Base-by-base conservation (phyloP, 2,797 vertebrate species). In the Manis javanica region DNA sequence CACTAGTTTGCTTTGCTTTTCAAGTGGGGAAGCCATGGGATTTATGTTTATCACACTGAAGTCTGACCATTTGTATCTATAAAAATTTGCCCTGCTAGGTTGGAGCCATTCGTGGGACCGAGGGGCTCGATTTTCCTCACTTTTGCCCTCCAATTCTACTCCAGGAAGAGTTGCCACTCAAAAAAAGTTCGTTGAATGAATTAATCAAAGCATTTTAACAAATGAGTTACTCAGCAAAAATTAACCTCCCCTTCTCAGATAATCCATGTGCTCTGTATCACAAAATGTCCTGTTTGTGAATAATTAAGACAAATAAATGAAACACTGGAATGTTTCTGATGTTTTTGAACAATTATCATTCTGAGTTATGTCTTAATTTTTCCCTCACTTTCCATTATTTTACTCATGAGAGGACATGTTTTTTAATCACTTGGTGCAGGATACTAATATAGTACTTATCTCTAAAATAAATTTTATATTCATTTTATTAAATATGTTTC, bases 401-500 rank as follows among this genome's bases (percentile, higher is more conserved):
- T 98, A 98, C 96, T 98, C 97, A 98, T 96, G 97, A 98, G 63
- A 66, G 91, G 61, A 90, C 96, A 81, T 93, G 95, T 98, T 98
- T 98, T 97, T 97, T 97, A 96, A 98, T 98, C 79, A 4, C 92
- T 96, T 96, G 96, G 90, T 97, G 91, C 91, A 97, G 91, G 96
- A 96, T 96, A 98, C 96, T 98, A 98, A 97, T 93, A 94, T 64
- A 92, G 90, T 96, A 97, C 88, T 97, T 98, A 97, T 96, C 96
- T 96, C 96, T 94, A 97, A 98, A 97, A 97, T 95, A 98, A 96
- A 95, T 95, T 97, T 98, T 97, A 98, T 97, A 95, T 96, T 96
- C 93, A 96, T 98, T 98, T 98, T 98, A 98, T 98, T 98, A 98
- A 85, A 31, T 97, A 98, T 97, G 95, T 95, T 98, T 97, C 95